phyloP scores from a whole-genome alignment of 2,888 invertebrate genomes.

The Tolmerus cingulatus region DNA sequence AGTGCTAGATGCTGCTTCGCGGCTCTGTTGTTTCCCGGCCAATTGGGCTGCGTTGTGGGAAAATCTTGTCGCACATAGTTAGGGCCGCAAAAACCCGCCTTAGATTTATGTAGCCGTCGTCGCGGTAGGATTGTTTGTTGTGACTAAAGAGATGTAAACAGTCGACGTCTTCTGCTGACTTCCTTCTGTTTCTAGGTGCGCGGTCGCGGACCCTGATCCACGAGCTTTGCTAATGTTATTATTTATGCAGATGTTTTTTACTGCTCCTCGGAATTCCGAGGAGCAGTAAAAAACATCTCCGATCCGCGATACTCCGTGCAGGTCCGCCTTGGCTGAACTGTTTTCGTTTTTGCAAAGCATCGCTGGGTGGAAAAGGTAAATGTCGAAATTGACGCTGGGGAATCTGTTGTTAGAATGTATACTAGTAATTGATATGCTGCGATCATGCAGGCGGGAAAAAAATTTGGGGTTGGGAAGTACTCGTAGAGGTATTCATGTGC shows the following conservation, averaged over 20 bases:
- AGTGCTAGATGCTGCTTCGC: neutral
- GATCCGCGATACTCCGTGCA: neutral
- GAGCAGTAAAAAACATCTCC: too few species aligned
- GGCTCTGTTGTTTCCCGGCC: neutral
- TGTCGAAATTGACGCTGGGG: neutral
- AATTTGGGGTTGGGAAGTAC: neutral
- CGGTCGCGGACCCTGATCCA: neutral
- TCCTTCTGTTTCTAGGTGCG: neutral
- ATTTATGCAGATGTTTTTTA: neutral
- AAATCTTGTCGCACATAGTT: neutral
- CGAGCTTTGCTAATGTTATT: neutral
- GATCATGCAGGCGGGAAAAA: neutral
- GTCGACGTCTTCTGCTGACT: neutral
- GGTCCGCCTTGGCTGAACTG: neutral
- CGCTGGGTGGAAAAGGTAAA: neutral
- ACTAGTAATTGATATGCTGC: neutral
- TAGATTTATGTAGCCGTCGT: neutral
- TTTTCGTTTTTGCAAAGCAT: neutral
- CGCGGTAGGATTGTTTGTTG: neutral
- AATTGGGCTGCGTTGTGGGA: neutral
- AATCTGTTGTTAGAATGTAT: neutral
- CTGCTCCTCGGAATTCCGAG: neutral
- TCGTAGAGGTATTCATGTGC: neutral
- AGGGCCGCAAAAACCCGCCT: neutral
- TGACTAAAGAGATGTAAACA: conserved; percentile 13